Evolutionary conservation across 2,888 invertebrate species (phyloP).

Genomic region (Tridacna crocea): DNA sequence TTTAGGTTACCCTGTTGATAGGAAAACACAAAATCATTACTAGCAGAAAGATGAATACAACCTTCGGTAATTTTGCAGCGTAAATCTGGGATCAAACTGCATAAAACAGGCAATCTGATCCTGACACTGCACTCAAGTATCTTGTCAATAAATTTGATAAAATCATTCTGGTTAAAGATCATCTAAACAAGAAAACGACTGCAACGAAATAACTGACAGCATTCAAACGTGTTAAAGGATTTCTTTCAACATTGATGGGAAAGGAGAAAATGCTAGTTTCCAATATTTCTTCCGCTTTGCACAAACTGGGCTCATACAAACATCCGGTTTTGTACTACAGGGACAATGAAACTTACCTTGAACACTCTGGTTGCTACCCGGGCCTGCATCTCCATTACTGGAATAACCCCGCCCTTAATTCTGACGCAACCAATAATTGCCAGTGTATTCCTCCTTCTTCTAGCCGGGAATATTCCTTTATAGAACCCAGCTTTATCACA

Average conservation of each 20-base stretch:
- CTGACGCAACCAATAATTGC: slow-evolving; percentile 85
- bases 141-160: too few relatives aligned
- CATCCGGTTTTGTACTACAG: background rate
- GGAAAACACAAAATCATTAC: background rate
- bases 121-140: too few relatives aligned
- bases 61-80: background rate
- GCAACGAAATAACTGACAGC: too few relatives aligned
- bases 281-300: too few relatives aligned
- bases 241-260: too few relatives aligned
- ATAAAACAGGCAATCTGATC: too few relatives aligned
- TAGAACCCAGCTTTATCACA: slow-evolving; percentile 81
- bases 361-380: slow-evolving; percentile 83
- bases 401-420: slow-evolving; percentile 84
- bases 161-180: too few relatives aligned
- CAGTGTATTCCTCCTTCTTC: slow-evolving; percentile 80
- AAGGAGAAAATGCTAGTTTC: too few relatives aligned
- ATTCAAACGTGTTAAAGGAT: too few relatives aligned
- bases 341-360: slow-evolving; percentile 67
- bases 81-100: too few relatives aligned
- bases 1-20: background rate
- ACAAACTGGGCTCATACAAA: too few relatives aligned
- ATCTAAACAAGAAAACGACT: too few relatives aligned
- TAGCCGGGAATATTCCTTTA: slow-evolving; percentile 84
- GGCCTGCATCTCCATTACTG: slow-evolving; percentile 85
- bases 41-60: background rate